Evolutionary conservation across 2,797 vertebrate genomes (phyloP).

Genomic region (Trichosurus vulpecula): DNA sequence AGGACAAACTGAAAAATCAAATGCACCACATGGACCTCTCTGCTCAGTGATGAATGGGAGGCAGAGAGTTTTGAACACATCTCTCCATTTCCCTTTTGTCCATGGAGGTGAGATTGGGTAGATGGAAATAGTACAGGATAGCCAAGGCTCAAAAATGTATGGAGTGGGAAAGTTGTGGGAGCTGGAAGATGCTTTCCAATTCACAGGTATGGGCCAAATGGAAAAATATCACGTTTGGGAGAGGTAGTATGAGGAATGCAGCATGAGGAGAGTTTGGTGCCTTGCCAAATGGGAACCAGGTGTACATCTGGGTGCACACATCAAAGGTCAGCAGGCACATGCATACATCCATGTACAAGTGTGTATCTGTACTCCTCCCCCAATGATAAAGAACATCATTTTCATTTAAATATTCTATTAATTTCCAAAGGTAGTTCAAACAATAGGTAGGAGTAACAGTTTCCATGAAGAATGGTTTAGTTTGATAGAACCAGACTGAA

Average conservation of each 20-base stretch:
- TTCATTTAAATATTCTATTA: not conserved
- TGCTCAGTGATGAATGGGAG: not conserved
- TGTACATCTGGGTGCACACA: not conserved
- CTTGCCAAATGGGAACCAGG: conserved; percentile 51
- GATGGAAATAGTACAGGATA: conserved; percentile 5
- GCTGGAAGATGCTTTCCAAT: conserved; percentile 21
- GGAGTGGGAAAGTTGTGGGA: not conserved
- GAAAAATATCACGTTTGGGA: conserved; percentile 37
- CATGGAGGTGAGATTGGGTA: not conserved
- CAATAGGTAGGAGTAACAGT: conserved; percentile 12
- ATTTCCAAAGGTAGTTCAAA: not conserved
- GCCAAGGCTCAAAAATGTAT: not conserved
- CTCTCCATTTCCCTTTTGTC: not conserved
- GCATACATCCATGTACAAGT: not conserved
- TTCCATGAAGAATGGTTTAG: conserved; percentile 16
- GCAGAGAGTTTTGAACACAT: not conserved
- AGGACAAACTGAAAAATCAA: not conserved
- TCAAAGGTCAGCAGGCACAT: not conserved
- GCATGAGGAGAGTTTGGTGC: conserved; percentile 20
- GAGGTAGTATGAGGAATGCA: not conserved
- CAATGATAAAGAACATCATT: not conserved
- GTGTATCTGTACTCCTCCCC: too few species aligned
- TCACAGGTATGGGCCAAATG: conserved; percentile 37
- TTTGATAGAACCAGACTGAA: conserved; percentile 27
- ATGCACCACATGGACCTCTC: not conserved